Base-by-base conservation (phyloP, 2,888 invertebrate species). In the Isoperla grammatica region DNA sequence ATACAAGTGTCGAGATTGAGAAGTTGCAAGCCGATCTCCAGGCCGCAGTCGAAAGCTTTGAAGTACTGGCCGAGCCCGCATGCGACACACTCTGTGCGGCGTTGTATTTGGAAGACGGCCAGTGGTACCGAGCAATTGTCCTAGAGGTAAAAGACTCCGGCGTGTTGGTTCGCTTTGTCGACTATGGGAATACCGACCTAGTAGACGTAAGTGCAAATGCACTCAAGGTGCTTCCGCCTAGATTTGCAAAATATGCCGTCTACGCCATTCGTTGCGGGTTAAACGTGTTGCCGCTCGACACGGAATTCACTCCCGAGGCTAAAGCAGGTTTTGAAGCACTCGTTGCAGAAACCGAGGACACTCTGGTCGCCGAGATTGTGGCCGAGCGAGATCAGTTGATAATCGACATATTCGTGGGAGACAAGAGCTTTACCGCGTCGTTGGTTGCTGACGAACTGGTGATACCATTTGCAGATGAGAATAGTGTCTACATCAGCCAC, bases 71-170 rank as follows among this genome's bases (percentile, higher is more conserved):
- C 59, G 81, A 72, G 57, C 78, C 81, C 1, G 81, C 82, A 48
- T 76, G 82, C 59, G 85, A 85, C 6, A 80, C 82, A 0, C 69
- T 84, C 0, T 90, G 89, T 67, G 78, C 85, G 50, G 94, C 95
- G 0, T 85, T 87, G 69, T 95, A 91, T 72, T 82, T 85, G 0
- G 85, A 83, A 1, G 93, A 96, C 70, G 86, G 87, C 42, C 81
- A 83, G 64, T 98, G 97, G 96, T 97, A 97, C 73, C 81, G 97
- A 60, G 96, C 95, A 0, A 85, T 85, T 70, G 86, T 97, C 8
- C 81, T 95, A 42, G 92, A 91, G 70, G 81, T 87, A 0, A 86
- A 87, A 64, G 78, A 20, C 15, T 19, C 48, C 12, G 39, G 42
- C 17, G 20, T 85, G 9, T 88, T 87, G 0, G 83, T 90, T 1